Evolutionary conservation across 2,113 vertebrate species (phyloP).

Genomic region (Chionomys nivalis): DNA sequence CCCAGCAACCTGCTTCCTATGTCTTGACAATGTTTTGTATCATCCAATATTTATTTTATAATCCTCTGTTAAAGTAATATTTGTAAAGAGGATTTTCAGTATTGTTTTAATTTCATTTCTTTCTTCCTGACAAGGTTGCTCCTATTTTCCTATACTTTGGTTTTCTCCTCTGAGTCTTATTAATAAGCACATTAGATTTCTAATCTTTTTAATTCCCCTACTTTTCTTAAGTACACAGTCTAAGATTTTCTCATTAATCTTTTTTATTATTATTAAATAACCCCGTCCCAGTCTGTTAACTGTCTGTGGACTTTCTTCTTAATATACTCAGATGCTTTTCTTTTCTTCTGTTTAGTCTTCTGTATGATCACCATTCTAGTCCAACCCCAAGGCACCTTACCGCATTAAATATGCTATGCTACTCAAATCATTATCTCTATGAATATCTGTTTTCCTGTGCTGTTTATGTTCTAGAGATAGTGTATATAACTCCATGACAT

Average conservation of each 20-base stretch:
- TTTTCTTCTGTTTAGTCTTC: background rate
- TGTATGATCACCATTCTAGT: background rate
- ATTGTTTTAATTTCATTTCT: constrained; percentile 11
- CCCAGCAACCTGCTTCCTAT: background rate
- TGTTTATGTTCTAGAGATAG: background rate
- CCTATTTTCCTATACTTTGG: background rate
- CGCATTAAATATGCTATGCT: background rate
- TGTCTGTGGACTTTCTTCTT: background rate
- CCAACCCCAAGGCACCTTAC: background rate
- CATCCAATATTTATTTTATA: background rate
- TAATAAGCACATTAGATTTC: background rate
- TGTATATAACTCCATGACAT: background rate
- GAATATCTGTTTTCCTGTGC: background rate
- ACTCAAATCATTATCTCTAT: background rate
- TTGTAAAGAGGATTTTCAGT: background rate
- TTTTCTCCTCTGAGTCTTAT: background rate
- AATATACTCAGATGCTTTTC: background rate
- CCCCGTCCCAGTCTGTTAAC: background rate
- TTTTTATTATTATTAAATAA: background rate
- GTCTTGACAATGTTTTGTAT: background rate
- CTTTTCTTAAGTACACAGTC: background rate
- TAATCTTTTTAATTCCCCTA: background rate
- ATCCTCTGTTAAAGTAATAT: constrained; percentile 1
- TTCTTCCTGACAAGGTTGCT: background rate
- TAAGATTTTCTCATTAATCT: background rate